phyloP scores from a whole-genome alignment of 2,113 vertebrate species.

The Porphyrio hochstetteri region DNA sequence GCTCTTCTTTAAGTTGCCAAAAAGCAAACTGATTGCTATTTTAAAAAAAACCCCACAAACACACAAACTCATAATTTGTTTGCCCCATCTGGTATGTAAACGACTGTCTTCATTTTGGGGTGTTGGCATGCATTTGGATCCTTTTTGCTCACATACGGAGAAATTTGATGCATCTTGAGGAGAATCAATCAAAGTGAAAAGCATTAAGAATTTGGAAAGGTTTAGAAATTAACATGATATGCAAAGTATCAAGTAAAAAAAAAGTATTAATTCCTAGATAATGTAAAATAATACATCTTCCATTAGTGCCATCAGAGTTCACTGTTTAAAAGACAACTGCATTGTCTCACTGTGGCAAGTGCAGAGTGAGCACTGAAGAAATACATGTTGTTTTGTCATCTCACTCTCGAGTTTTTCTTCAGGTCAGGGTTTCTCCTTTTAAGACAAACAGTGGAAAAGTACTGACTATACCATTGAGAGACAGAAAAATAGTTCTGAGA shows the following conservation, averaged over 20 bases:
- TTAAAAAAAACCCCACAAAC: too few species aligned
- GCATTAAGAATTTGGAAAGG: background rate
- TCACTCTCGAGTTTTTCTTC: conserved; percentile 13
- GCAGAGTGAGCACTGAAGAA: background rate
- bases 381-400: background rate
- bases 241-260: background rate
- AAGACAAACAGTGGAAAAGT: conserved; percentile 56
- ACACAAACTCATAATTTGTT: background rate
- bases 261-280: background rate
- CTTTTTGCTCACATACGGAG: background rate
- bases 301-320: background rate
- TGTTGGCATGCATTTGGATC: background rate
- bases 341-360: background rate
- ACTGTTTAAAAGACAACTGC: background rate
- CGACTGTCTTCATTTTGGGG: background rate
- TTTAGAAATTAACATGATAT: background rate
- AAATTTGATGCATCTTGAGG: background rate
- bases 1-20: background rate
- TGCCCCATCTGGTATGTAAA: background rate
- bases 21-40: background rate
- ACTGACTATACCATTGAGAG: conserved; percentile 69
- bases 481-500: conserved; percentile 65
- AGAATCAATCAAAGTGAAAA: background rate
- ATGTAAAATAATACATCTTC: background rate
- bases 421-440: conserved; percentile 24